Conservation (phyloP, 2,797 vertebrate species). For the Nothura maculosa region DNA sequence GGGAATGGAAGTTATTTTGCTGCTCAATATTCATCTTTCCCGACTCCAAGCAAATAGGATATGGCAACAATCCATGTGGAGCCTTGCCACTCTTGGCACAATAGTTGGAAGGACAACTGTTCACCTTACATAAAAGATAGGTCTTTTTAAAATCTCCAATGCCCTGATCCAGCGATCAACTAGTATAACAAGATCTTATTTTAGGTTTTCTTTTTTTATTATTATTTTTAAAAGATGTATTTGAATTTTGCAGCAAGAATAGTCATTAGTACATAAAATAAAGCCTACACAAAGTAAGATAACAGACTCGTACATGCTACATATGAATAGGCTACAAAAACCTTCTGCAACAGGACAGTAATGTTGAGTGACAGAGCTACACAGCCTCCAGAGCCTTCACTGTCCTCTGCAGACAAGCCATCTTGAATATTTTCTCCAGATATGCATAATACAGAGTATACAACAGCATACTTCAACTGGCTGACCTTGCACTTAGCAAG, state of each 20-base stretch:
- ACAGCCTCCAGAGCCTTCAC: background rate
- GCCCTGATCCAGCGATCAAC: background rate
- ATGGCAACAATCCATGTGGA: background rate
- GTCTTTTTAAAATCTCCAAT: background rate
- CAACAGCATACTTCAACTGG: background rate
- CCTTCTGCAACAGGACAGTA: background rate
- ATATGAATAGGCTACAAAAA: background rate
- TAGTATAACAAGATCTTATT: background rate
- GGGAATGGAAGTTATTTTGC: background rate
- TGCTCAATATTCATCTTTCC: background rate
- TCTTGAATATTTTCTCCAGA: background rate
- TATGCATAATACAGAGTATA: background rate
- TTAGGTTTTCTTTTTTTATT: background rate
- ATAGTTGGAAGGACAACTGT: accelerated
- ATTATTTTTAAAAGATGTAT: background rate
- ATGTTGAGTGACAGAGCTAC: background rate
- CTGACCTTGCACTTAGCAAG: background rate
- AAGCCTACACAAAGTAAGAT: background rate
- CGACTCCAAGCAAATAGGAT: background rate
- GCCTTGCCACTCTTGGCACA: background rate
- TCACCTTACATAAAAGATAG: background rate
- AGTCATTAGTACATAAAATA: background rate
- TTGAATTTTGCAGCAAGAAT: background rate
- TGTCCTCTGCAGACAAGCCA: background rate
- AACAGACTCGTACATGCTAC: background rate